phyloP scores from a whole-genome alignment of 2,113 vertebrate genomes.

The Chaetodon auriga region DNA sequence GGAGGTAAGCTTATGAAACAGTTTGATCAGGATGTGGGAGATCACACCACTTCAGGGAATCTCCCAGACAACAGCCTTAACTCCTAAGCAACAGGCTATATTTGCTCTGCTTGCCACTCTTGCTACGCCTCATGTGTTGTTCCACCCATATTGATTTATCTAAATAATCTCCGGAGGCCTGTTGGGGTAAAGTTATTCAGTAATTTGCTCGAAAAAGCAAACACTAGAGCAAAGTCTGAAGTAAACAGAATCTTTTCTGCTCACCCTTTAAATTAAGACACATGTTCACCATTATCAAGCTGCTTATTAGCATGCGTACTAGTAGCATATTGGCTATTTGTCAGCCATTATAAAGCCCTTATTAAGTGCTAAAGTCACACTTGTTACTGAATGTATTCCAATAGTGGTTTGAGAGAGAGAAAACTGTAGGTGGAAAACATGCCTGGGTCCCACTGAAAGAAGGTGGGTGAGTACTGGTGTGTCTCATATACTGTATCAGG shows the following conservation, averaged over 20 bases:
- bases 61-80: conserved; percentile 15
- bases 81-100: conserved; percentile 3
- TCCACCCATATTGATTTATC: too few relatives aligned
- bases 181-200: too few relatives aligned
- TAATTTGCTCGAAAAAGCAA: neutral
- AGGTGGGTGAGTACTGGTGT: neutral
- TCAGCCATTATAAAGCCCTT: neutral
- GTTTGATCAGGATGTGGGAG: conserved; percentile 27
- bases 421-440: neutral
- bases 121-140: conserved; percentile 3
- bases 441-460: neutral
- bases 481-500: neutral
- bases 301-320: too few relatives aligned
- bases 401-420: neutral
- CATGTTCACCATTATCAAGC: too few relatives aligned
- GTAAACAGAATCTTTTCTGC: neutral
- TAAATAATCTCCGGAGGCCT: too few relatives aligned
- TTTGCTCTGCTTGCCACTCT: conserved; percentile 7
- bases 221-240: neutral
- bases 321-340: too few relatives aligned
- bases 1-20: conserved; percentile 10
- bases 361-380: neutral
- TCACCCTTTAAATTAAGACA: too few relatives aligned
- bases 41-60: neutral
- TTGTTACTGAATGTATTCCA: neutral